Percentiles rank a stretch among this genome's conserved stretches.
These are phyloP conservation scores for Machaerirhynchus nigripectus DNA, from an alignment of 2,113 vertebrate species.

Conservation along the genomic window DNA sequence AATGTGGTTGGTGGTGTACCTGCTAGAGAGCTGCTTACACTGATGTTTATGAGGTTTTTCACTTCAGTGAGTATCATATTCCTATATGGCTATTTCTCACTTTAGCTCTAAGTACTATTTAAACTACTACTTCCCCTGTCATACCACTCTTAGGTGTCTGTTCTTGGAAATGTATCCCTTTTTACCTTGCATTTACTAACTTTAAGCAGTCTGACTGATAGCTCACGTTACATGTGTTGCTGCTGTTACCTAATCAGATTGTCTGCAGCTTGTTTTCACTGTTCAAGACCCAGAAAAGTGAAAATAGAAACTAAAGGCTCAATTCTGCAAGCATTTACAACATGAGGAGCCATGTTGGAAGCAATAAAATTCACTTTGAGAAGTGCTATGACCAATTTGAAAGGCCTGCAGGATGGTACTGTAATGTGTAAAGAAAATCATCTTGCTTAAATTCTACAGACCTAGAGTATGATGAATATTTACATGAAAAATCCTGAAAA, in stretches of 20 bases:
- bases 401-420: neutral
- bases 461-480: conserved; percentile 5
- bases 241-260: neutral
- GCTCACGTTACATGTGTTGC: neutral
- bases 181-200: neutral
- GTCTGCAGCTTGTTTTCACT: neutral
- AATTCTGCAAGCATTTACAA: neutral
- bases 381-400: neutral
- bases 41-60: neutral
- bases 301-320: neutral
- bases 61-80: neutral
- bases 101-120: conserved; percentile 13
- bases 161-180: neutral
- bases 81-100: neutral
- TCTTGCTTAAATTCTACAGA: conserved; percentile 26
- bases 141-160: neutral
- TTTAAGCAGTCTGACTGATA: neutral
- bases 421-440: neutral
- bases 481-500: neutral
- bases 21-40: neutral
- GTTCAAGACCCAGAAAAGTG: neutral
- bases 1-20: neutral
- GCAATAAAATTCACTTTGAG: neutral
- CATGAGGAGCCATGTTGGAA: neutral
- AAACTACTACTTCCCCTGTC: neutral